A percentile compares a stretch with the other conserved stretches of the same genome.
phyloP scores from a whole-genome alignment of 1,140 invertebrate species.

The Phenacoccus solenopsis region DNA sequence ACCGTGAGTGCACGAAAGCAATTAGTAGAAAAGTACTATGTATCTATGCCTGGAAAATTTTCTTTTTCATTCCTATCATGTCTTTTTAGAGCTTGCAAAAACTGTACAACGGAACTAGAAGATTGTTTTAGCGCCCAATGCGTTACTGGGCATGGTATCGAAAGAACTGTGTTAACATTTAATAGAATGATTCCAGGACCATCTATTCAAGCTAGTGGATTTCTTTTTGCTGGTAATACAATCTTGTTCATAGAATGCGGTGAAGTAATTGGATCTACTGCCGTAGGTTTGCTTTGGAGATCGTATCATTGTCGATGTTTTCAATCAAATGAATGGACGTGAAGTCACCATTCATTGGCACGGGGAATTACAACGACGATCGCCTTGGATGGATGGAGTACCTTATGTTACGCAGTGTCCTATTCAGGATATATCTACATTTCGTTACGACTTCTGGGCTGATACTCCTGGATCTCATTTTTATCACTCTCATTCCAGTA shows the following conservation, averaged over 20 bases:
- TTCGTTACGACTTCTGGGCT: conserved; percentile 26
- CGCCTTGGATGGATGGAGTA: conserved; percentile 45
- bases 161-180: conserved; percentile 34
- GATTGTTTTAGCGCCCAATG: conserved; percentile 34
- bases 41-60: conserved; percentile 31
- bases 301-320: conserved; percentile 35
- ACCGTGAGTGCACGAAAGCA: conserved; percentile 28
- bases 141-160: conserved; percentile 37
- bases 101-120: conserved; percentile 25
- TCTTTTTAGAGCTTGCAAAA: conserved; percentile 31
- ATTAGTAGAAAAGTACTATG: neutral
- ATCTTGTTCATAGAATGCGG: neutral
- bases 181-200: conserved; percentile 42
- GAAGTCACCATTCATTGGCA: conserved; percentile 39
- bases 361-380: conserved; percentile 33
- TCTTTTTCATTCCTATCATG: conserved; percentile 21
- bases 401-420: conserved; percentile 30
- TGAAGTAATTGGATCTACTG: too few relatives aligned
- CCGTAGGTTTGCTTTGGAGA: conserved; percentile 37
- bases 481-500: conserved; percentile 26
- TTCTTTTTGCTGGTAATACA: neutral
- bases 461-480: conserved; percentile 28
- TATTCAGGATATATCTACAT: conserved; percentile 26
- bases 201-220: conserved; percentile 34
- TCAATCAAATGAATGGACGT: conserved; percentile 33